A percentile compares a stretch with the other conserved stretches of the same genome.
Evolutionary conservation across 2,888 invertebrate species (phyloP).

Genomic region (Arge pagana): DNA sequence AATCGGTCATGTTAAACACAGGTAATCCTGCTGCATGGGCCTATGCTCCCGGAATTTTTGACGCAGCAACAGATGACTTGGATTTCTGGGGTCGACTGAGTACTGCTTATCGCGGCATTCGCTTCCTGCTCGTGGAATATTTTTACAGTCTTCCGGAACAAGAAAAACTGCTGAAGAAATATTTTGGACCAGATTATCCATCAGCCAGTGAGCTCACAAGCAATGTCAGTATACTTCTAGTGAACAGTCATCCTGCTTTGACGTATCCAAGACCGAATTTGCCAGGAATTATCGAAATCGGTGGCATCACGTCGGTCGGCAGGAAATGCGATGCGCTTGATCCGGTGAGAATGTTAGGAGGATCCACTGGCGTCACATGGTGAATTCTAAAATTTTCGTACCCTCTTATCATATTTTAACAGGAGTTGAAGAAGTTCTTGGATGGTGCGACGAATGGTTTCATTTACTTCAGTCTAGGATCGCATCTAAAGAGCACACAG

Average conservation of each 20-base stretch:
- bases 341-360: not conserved
- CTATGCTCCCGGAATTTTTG: constrained; percentile 1
- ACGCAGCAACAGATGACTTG: constrained; percentile 2
- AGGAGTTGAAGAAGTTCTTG: constrained; percentile 53
- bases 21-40: constrained; percentile 1
- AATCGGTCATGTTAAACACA: too few species aligned
- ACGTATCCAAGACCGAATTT: constrained; percentile 8
- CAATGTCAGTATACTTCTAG: constrained; percentile 5
- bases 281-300: constrained; percentile 3
- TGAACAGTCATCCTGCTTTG: not conserved
- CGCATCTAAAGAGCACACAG: constrained; percentile 54
- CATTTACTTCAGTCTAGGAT: constrained; percentile 57
- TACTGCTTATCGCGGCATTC: not conserved
- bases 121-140: not conserved
- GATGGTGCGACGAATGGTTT: constrained; percentile 49
- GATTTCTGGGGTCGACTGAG: constrained; percentile 2
- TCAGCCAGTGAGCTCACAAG: not conserved
- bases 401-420: too few species aligned
- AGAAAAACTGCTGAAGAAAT: constrained; percentile 1
- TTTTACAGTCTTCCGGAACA: not conserved
- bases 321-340: too few species aligned
- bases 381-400: too few species aligned
- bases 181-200: constrained; percentile 8
- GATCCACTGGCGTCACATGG: not conserved
- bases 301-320: too few species aligned